Percentiles rank a stretch among this genome's conserved stretches.
Conservation (phyloP, 2,797 vertebrate genomes). For the Sebastes iracundus region DNA sequence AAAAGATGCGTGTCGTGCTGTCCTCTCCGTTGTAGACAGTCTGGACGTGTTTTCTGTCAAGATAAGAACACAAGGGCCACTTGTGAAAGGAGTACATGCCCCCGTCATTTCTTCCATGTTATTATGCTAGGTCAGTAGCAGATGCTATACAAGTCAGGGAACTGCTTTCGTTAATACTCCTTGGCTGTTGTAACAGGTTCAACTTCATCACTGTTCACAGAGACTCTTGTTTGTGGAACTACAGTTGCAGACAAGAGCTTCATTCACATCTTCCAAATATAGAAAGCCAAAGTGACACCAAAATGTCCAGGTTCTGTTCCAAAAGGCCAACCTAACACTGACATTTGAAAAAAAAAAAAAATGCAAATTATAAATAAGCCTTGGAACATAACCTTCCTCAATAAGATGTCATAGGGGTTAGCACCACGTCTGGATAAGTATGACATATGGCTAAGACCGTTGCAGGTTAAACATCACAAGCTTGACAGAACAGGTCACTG, state of each 20-base stretch:
- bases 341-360: background rate
- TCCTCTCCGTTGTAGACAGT: background rate
- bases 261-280: background rate
- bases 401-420: too few species aligned
- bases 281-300: background rate
- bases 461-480: background rate
- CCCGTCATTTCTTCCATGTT: background rate
- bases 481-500: background rate
- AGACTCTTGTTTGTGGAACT: background rate
- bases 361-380: background rate
- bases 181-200: background rate
- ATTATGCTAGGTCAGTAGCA: background rate
- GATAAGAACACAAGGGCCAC: background rate
- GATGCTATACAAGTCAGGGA: background rate
- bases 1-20: background rate
- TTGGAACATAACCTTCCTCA: background rate
- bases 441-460: background rate
- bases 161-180: background rate
- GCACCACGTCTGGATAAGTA: background rate
- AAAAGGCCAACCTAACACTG: background rate
- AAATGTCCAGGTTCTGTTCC: background rate
- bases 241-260: background rate
- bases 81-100: conserved; percentile 3
- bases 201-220: background rate
- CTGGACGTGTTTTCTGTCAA: background rate